Base-by-base conservation (phyloP, 2,888 invertebrate genomes). In the Lasioglossum vierecki region DNA sequence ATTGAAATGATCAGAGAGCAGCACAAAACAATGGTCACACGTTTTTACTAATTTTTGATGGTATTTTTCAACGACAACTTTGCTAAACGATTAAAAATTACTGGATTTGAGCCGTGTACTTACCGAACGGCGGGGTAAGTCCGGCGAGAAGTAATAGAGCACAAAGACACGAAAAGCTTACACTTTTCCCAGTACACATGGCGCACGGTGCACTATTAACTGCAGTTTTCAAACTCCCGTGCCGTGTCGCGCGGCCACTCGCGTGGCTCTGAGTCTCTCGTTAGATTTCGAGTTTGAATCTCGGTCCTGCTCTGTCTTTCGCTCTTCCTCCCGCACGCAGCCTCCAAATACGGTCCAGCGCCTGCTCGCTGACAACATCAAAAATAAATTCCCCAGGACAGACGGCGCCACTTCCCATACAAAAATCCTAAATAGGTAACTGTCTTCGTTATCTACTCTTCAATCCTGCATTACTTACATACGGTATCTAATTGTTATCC, bases 221-320 rank as follows among this genome's bases (percentile, higher is more conserved):
- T 74, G 74, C 76, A 76, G 80, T 85, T 85, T 86, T 82, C 82
- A 88, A 91, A 90, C 86, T 79, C 87, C 83, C 88, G 89, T 89
- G 85, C 87, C 90, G 93, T 88, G 87, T 91, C 91, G 92, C 91
- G 90, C 93, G 93, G 92, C 92, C 92, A 93, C 93, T 94, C 93
- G 94, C 93, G 93, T 92, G 93, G 91, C 91, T 94, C 94, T 94
- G 94, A 91, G 87, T 86, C 76, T 87, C 66, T 84, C 89, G 88
- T 88, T 90, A 88, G 88, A 91, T 89, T 91, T 91, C 86, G 91
- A 89, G 91, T 90, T 91, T 91, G 91, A 91, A 92, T 80, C 87
- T 75, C 82, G 71, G 66, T 77, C 75, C 46, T 74, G 81, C 88
- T 89, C 86, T 80, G 73, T 86, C 75, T 79, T 79, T 80, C 82